phyloP scores from a whole-genome alignment of 1,140 invertebrate species.

The Dreissena polymorpha region DNA sequence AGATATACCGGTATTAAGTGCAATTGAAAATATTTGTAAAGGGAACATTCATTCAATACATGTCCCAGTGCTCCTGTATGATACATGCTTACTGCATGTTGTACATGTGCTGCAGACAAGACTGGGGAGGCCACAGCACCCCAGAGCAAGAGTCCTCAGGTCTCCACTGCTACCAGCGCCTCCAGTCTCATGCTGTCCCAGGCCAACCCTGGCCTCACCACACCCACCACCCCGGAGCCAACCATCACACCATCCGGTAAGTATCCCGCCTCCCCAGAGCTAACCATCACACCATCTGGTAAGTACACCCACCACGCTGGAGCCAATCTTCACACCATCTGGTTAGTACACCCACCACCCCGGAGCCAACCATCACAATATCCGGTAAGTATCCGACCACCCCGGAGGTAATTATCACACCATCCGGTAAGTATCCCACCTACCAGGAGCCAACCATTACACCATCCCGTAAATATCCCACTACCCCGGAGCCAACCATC shows the following conservation, averaged over 20 bases:
- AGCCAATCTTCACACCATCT: too few relatives aligned
- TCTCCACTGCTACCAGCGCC: slow-evolving; percentile 16
- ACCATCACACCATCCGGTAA: slow-evolving; percentile 48
- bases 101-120: slow-evolving; percentile 65
- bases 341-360: slow-evolving; percentile 56
- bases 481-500: slow-evolving; percentile 50
- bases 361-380: slow-evolving; percentile 35
- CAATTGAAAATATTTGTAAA: too few relatives aligned
- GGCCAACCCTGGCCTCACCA: slow-evolving; percentile 40
- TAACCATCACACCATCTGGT: slow-evolving; percentile 46
- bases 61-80: too few relatives aligned
- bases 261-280: not conserved
- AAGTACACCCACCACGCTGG: too few relatives aligned
- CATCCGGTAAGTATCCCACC: slow-evolving; percentile 54
- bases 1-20: too few relatives aligned
- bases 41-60: too few relatives aligned
- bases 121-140: slow-evolving; percentile 60
- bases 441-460: too few relatives aligned
- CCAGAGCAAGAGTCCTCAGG: slow-evolving; percentile 35
- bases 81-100: too few relatives aligned
- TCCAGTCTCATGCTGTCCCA: slow-evolving; percentile 44
- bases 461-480: too few relatives aligned
- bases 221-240: slow-evolving; percentile 55
- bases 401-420: not conserved
- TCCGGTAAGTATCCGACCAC: slow-evolving; percentile 43